Base-by-base conservation (phyloP, 1,140 invertebrate genomes). In the Grapholita molesta region DNA sequence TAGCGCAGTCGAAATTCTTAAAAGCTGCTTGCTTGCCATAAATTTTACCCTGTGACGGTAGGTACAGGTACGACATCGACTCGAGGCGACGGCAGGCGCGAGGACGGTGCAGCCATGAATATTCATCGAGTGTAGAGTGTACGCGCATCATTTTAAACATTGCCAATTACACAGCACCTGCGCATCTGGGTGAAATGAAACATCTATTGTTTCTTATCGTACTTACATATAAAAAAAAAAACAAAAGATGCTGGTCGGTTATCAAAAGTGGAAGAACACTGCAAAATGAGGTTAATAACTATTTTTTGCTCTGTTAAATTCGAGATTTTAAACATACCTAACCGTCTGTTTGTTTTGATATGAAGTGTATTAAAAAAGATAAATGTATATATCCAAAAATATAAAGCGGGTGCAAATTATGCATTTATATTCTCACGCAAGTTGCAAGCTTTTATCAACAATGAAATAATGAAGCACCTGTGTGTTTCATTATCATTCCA, bases 91-190 rank as follows among this genome's bases (percentile, higher is more conserved):
- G n/a, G n/a, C n/a, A 18, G 42, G 18, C 42, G 53, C 53, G 23
- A 3, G n/a, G 21, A n/a, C 23, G 53, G 24, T 55, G 53, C 52
- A 9, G 53, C 66, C 68, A 79, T 76, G 77, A 74, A 79, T 79
- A 77, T 76, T 75, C 70, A 75, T 70, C 35, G 66, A 64, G 52
- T 57, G 70, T 70, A 24, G 53, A 64, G 33, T 67, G 76, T 72
- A 65, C 71, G 71, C 68, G 66, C 66, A 71, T 73, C 67, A 70
- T 76, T 72, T 76, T 72, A 75, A 57, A 72, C 67, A 77, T 74
- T 66, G 68, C 70, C 75, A 81, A 83, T 86, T 86, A 84, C 74
- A 83, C 79, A 80, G 76, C 69, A 66, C 57, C 52, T 79, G 81
- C 76, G 70, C 79, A 85, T 79, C 61, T 82, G 66, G 79, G 82